Evolutionary conservation across 2,888 invertebrate genomes (phyloP).

Genomic region (Acrobeloides nanus): DNA sequence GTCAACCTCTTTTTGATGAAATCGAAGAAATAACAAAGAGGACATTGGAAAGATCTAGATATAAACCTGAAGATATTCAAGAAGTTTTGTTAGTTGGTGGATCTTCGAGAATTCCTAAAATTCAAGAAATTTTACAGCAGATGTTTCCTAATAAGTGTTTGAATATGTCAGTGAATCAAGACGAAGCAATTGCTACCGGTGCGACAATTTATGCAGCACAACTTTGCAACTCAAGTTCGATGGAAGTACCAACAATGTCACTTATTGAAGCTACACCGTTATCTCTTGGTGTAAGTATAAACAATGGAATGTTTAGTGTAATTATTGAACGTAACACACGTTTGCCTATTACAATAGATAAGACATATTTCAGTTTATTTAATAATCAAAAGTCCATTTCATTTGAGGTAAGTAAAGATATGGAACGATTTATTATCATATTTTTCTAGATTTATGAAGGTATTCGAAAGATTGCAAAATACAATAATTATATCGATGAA

Average conservation of each 20-base stretch:
- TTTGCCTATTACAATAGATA: too few species aligned
- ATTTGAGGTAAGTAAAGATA: not conserved
- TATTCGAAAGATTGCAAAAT: not conserved
- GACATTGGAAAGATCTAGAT: not conserved
- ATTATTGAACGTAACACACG: too few species aligned
- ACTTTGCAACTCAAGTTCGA: too few species aligned
- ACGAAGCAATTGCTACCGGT: slow-evolving; percentile 4
- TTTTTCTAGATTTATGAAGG: slow-evolving; percentile 5
- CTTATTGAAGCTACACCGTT: too few species aligned
- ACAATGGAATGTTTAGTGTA: too few species aligned
- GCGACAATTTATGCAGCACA: slow-evolving; percentile 4
- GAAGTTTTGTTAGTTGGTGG: slow-evolving; percentile 6
- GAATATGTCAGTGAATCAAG: not conserved
- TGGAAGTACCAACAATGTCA: too few species aligned
- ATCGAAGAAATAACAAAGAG: not conserved
- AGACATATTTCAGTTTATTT: not conserved
- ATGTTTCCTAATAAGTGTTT: slow-evolving; percentile 1
- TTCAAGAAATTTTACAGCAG: not conserved
- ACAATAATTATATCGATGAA: slow-evolving; percentile 1
- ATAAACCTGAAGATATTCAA: not conserved
- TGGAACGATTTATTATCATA: not conserved
- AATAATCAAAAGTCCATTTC: slow-evolving; percentile 2
- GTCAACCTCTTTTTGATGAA: not conserved
- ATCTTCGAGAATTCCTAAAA: slow-evolving; percentile 1
- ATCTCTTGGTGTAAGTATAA: too few species aligned